Percentiles rank a stretch among this genome's conserved stretches.
Evolutionary conservation across 2,888 invertebrate species (phyloP).

Genomic region (Machimus atricapillus): DNA sequence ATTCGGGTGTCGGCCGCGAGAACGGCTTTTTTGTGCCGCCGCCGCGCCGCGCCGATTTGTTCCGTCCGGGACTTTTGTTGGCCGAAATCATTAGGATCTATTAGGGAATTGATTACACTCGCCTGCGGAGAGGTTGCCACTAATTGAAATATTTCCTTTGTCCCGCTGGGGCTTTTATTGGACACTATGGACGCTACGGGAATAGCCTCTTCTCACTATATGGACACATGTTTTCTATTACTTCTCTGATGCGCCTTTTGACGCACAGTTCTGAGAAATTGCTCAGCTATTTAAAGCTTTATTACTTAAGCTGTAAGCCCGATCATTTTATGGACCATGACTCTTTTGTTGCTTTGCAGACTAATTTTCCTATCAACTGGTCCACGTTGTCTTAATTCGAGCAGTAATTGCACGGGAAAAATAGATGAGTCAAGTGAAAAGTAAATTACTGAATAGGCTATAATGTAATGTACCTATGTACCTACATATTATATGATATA

Average conservation of each 20-base stretch:
- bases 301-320: neutral
- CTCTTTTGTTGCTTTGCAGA: neutral
- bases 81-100: slow-evolving; percentile 32
- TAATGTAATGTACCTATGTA: too few species aligned
- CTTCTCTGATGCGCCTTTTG: neutral
- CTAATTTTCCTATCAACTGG: neutral
- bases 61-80: neutral
- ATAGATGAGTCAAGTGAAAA: neutral
- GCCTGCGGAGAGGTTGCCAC: neutral
- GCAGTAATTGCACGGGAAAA: neutral
- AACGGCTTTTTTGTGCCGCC: neutral
- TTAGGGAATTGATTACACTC: slow-evolving; percentile 19
- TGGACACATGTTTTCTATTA: neutral
- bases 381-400: neutral
- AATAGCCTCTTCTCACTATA: neutral
- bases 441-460: neutral
- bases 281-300: neutral
- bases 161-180: slow-evolving; percentile 4
- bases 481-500: too few species aligned
- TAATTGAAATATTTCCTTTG: slow-evolving; percentile 18
- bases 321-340: neutral
- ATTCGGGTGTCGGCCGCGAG: neutral
- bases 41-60: neutral
- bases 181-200: neutral
- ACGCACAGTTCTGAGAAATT: neutral